Conservation (phyloP, 2,888 invertebrate species). For the Campaea margaritaria region DNA sequence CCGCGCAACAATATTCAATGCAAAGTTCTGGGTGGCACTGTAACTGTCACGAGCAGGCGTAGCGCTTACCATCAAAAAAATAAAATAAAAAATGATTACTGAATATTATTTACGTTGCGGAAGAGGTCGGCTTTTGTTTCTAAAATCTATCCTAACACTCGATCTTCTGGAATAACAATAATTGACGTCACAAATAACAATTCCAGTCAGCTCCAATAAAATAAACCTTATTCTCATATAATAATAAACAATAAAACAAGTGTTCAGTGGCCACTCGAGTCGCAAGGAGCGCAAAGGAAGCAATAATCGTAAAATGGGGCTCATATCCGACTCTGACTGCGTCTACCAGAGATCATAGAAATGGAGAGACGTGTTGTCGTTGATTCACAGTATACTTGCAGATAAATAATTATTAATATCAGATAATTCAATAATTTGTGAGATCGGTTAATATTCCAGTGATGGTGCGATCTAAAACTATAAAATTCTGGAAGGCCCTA, state of each 20-base stretch:
- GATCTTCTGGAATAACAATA: background rate
- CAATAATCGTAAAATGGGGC: slow-evolving; percentile 42
- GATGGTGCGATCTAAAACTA: too few species aligned
- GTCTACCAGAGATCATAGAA: slow-evolving; percentile 7
- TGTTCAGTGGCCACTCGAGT: slow-evolving; percentile 40
- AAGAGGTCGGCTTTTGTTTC: too few species aligned
- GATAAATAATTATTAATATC: background rate
- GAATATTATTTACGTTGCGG: too few species aligned
- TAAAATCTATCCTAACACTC: background rate
- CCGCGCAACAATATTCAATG: too few species aligned
- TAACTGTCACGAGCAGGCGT: too few species aligned
- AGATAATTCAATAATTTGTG: too few species aligned
- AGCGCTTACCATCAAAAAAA: too few species aligned
- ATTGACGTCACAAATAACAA: background rate
- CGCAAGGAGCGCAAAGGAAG: slow-evolving; percentile 36
- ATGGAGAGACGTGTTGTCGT: background rate
- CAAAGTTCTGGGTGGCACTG: too few species aligned
- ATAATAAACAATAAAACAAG: slow-evolving; percentile 43
- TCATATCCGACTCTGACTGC: slow-evolving; percentile 35
- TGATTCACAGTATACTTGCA: background rate
- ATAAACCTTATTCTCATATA: slow-evolving; percentile 34
- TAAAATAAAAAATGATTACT: too few species aligned
- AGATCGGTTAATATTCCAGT: too few species aligned
- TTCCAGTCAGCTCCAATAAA: slow-evolving; percentile 32
- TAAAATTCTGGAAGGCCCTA: too few species aligned